These are phyloP conservation scores for Lypha dubia DNA, from an alignment of 2,888 invertebrate genomes.

Conservation along the genomic window DNA sequence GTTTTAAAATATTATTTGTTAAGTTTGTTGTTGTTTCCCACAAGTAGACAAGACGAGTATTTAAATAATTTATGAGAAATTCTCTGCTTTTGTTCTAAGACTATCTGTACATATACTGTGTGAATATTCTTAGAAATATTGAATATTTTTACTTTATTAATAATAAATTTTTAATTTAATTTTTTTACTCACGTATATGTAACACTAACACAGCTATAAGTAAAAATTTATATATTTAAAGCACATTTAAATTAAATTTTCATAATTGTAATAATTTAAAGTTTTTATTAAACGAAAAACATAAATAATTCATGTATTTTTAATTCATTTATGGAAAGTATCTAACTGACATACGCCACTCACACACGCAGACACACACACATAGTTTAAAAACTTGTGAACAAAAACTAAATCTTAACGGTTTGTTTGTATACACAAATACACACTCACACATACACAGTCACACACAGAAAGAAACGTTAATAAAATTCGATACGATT, in stretches of 20 bases:
- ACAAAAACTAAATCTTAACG: slow-evolving; percentile 31
- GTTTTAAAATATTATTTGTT: background rate
- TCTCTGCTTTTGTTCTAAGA: background rate
- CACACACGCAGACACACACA: too few relatives aligned
- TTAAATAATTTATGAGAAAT: background rate
- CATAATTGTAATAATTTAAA: background rate
- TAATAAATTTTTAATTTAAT: slow-evolving; percentile 23
- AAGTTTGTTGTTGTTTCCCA: background rate
- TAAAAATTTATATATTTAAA: background rate
- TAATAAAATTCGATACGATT: background rate
- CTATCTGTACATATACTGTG: background rate
- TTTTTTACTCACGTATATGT: too few relatives aligned
- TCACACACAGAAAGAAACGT: slow-evolving; percentile 17
- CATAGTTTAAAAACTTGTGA: background rate
- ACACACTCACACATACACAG: slow-evolving; percentile 22
- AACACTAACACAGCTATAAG: background rate
- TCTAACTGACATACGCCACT: background rate
- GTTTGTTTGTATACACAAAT: slow-evolving; percentile 2
- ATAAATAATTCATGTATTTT: background rate
- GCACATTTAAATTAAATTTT: background rate
- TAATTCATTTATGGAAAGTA: too few relatives aligned
- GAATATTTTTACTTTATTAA: background rate
- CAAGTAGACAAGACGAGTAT: too few relatives aligned
- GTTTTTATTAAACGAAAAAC: background rate
- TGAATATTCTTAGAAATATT: background rate